These are phyloP conservation scores for Cherax destructor DNA, from an alignment of 1,140 invertebrate genomes.

Conservation along the genomic window DNA sequence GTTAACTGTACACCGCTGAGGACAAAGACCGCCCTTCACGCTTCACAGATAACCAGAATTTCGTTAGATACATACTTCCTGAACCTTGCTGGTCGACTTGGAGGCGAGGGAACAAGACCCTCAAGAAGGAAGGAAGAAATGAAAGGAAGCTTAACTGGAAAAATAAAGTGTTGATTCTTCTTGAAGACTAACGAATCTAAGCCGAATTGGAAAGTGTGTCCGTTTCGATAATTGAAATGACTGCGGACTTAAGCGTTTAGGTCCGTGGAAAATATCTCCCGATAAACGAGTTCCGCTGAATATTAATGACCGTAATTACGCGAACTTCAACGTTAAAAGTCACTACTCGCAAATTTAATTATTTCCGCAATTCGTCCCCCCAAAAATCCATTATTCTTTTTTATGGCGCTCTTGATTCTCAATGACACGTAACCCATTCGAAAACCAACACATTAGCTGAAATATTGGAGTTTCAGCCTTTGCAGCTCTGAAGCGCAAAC, in stretches of 20 bases:
- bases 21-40: background rate
- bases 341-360: constrained; percentile 12
- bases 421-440: constrained; percentile 22
- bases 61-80: background rate
- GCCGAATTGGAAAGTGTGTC: background rate
- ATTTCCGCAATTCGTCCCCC: background rate
- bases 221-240: background rate
- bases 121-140: background rate
- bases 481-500: background rate
- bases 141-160: background rate
- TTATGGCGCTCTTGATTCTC: constrained; percentile 19
- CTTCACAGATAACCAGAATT: background rate
- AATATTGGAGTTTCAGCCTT: background rate
- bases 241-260: background rate
- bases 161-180: background rate
- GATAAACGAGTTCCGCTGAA: background rate
- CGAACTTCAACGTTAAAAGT: constrained; percentile 3
- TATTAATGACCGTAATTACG: constrained; percentile 19
- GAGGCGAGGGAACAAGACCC: background rate
- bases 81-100: background rate
- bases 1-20: background rate
- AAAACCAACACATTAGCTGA: constrained; percentile 22
- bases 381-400: constrained; percentile 3
- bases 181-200: background rate
- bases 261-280: background rate